phyloP scores from a whole-genome alignment of 2,113 vertebrate genomes.

The Gambusia affinis region DNA sequence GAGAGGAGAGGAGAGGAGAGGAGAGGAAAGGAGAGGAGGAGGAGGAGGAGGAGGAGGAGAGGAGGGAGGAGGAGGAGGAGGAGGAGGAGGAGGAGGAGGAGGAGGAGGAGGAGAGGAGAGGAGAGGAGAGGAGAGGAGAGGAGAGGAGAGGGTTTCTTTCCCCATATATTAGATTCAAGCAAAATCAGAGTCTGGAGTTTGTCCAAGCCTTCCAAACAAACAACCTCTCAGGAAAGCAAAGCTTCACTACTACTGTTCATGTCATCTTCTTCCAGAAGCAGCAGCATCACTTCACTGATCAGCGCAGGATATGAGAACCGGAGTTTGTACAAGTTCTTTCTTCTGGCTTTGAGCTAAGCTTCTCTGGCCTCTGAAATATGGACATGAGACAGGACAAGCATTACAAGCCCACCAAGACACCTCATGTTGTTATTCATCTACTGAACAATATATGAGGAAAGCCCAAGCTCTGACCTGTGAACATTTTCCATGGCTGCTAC shows the following conservation, averaged over 20 bases:
- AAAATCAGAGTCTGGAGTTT: constrained; percentile 69
- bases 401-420: not conserved
- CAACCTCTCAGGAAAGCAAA: constrained; percentile 82
- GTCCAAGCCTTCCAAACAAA: constrained; percentile 74
- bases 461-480: constrained; percentile 84
- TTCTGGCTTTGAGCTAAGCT: constrained; percentile 90
- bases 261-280: constrained; percentile 42
- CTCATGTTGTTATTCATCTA: too few species aligned
- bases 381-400: not conserved
- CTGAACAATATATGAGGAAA: not conserved
- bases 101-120: too few species aligned
- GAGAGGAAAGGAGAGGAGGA: not conserved
- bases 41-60: too few species aligned
- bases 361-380: constrained; percentile 91
- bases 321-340: constrained; percentile 94
- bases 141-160: constrained; percentile 29
- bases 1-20: constrained; percentile 17
- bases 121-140: not conserved
- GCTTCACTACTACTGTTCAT: constrained; percentile 67
- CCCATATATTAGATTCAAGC: constrained; percentile 65
- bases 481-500: constrained; percentile 99
- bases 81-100: too few species aligned
- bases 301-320: constrained; percentile 97
- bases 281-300: constrained; percentile 90
- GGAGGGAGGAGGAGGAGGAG: too few species aligned